Conservation (phyloP, 1,140 invertebrate species). For the Oncopodura yosiiana region DNA sequence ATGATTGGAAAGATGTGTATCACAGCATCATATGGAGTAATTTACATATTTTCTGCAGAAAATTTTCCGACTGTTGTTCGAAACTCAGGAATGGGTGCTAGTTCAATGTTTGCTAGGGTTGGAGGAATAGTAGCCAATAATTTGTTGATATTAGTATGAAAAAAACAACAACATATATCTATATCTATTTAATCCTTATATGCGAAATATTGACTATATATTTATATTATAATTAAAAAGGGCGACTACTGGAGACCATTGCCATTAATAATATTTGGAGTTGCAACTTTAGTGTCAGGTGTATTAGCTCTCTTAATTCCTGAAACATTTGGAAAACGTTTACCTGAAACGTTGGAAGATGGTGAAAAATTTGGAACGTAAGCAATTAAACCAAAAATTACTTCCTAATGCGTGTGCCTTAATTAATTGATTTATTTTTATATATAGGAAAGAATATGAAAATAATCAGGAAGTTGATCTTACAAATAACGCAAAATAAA, state of each 20-base stretch:
- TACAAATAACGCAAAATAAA: too few relatives aligned
- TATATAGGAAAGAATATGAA: conserved; percentile 8
- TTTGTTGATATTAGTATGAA: conserved; percentile 50
- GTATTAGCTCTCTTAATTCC: conserved; percentile 57
- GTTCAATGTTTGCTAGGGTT: conserved; percentile 64
- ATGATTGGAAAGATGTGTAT: conserved; percentile 75
- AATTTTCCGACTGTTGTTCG: conserved; percentile 73
- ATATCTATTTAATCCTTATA: too few relatives aligned
- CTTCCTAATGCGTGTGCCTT: background rate
- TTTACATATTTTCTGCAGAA: conserved; percentile 71
- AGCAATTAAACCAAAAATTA: conserved; percentile 11
- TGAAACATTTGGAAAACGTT: conserved; percentile 61
- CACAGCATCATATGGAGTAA: conserved; percentile 65
- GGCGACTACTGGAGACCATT: conserved; percentile 51
- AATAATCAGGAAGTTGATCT: too few relatives aligned
- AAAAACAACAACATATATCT: background rate
- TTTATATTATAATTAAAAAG: conserved; percentile 38
- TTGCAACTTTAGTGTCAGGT: conserved; percentile 53
- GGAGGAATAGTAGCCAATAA: conserved; percentile 67
- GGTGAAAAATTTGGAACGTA: conserved; percentile 59
- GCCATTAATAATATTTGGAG: conserved; percentile 62
- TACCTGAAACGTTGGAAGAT: conserved; percentile 63
- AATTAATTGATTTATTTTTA: background rate
- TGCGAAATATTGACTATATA: too few relatives aligned
- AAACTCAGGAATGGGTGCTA: conserved; percentile 47